phyloP scores from a whole-genome alignment of 2,113 vertebrate species.

The Balaenoptera acutorostrata region DNA sequence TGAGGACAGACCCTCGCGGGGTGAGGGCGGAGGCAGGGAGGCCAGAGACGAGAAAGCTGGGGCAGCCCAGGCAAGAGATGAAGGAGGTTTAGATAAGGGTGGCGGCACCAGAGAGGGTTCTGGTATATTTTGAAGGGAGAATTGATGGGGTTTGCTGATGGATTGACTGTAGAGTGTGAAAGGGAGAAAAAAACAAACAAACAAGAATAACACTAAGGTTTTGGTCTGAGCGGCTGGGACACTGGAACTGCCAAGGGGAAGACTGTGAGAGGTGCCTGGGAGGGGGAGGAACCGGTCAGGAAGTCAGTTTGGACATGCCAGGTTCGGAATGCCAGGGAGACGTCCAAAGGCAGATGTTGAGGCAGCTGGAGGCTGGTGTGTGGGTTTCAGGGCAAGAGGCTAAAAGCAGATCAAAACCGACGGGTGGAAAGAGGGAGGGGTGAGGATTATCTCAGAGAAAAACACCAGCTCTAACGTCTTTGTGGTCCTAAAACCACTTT shows the following conservation, averaged over 20 bases:
- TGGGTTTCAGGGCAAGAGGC: not conserved
- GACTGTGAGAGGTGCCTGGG: fast-evolving
- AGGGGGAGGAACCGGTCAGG: not conserved
- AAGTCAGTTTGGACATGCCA: not conserved
- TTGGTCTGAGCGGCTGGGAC: not conserved
- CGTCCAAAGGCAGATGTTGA: fast-evolving
- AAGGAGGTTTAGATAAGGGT: fast-evolving
- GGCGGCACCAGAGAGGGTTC: not conserved
- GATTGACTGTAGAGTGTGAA: not conserved
- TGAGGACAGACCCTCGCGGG: not conserved
- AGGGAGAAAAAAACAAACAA: not conserved
- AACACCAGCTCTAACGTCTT: fast-evolving
- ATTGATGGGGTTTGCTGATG: not conserved
- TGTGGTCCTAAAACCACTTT: not conserved
- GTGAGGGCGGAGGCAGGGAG: not conserved
- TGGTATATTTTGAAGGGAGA: not conserved
- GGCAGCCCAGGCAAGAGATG: not conserved
- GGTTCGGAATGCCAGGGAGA: not conserved
- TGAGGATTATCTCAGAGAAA: not conserved
- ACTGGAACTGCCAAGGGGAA: not conserved
- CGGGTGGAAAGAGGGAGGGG: not conserved
- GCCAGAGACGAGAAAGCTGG: not conserved
- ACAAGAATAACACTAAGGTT: not conserved
- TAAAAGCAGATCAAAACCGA: not conserved
- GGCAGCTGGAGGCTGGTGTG: not conserved